Evolutionary conservation across 2,888 invertebrate genomes (phyloP).

Genomic region (Vanessa cardui): DNA sequence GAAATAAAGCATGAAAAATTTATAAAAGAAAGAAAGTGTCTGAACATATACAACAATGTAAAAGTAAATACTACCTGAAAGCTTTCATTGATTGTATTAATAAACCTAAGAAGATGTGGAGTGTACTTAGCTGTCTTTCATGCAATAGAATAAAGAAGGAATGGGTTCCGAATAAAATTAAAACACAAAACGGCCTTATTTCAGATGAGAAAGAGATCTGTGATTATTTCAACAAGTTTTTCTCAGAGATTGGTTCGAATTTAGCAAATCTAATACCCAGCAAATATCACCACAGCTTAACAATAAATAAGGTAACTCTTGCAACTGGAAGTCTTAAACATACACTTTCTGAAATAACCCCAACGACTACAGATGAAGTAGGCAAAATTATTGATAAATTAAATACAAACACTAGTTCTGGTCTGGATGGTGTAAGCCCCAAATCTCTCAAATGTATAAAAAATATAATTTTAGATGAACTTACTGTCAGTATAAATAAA

Average conservation of each 20-base stretch:
- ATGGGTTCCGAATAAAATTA: background rate
- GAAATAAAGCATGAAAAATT: background rate
- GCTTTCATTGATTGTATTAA: background rate
- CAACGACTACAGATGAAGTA: conserved; percentile 4
- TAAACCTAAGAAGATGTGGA: too few relatives aligned
- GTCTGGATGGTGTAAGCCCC: too few relatives aligned
- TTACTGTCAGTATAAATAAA: too few relatives aligned
- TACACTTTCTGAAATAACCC: background rate
- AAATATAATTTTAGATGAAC: too few relatives aligned
- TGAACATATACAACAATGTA: background rate
- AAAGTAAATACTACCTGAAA: conserved; percentile 1
- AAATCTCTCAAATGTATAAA: too few relatives aligned
- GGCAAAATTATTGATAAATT: conserved; percentile 11
- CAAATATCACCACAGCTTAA: background rate
- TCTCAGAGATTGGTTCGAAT: conserved; percentile 4
- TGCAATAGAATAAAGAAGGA: background rate
- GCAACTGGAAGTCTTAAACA: background rate
- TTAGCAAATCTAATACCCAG: conserved; percentile 11
- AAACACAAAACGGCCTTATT: background rate
- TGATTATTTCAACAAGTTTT: conserved; percentile 9
- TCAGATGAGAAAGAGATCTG: conserved; percentile 2
- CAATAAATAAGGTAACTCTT: background rate
- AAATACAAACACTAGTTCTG: conserved; percentile 1
- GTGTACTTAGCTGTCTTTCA: background rate
- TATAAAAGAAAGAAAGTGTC: conserved; percentile 5